Percentiles rank a stretch among this genome's conserved stretches.
Evolutionary conservation across 1,140 invertebrate species (phyloP).

Genomic region (Pseudoatta argentina): DNA sequence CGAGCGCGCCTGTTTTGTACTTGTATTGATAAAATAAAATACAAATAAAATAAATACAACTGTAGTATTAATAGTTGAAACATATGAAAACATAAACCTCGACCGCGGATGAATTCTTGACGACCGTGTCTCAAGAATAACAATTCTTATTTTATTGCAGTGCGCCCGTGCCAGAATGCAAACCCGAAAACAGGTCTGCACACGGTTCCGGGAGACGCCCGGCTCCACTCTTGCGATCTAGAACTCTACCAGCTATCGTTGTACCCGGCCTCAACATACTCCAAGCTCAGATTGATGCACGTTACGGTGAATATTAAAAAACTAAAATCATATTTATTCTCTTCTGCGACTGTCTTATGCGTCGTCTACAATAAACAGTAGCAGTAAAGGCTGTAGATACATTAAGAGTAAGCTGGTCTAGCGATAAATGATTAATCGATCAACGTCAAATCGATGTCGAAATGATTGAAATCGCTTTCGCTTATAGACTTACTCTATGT

Average conservation of each 20-base stretch:
- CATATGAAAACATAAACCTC: neutral
- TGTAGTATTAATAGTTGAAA: too few relatives aligned
- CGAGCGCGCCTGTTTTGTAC: too few relatives aligned
- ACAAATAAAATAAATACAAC: too few relatives aligned
- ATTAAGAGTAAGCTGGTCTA: too few relatives aligned
- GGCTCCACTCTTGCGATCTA: conserved; percentile 93
- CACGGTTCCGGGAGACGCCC: conserved; percentile 85
- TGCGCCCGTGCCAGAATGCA: conserved; percentile 81
- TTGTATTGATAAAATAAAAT: too few relatives aligned
- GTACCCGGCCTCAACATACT: conserved; percentile 94
- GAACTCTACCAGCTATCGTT: conserved; percentile 95
- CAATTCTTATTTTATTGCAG: conserved; percentile 79
- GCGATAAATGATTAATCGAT: too few relatives aligned
- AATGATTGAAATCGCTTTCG: too few relatives aligned
- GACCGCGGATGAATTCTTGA: neutral
- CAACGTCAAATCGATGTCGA: too few relatives aligned
- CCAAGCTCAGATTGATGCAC: conserved; percentile 92
- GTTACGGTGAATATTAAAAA: conserved; percentile 84
- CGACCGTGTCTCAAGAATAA: neutral
- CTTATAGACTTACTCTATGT: too few relatives aligned
- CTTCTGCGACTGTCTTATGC: neutral
- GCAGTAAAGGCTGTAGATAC: too few relatives aligned
- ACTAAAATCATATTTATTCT: neutral
- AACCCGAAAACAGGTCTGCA: conserved; percentile 78
- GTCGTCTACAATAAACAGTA: too few relatives aligned